These are phyloP conservation scores for Cervus canadensis DNA, from an alignment of 2,113 vertebrate genomes.

Conservation along the genomic window DNA sequence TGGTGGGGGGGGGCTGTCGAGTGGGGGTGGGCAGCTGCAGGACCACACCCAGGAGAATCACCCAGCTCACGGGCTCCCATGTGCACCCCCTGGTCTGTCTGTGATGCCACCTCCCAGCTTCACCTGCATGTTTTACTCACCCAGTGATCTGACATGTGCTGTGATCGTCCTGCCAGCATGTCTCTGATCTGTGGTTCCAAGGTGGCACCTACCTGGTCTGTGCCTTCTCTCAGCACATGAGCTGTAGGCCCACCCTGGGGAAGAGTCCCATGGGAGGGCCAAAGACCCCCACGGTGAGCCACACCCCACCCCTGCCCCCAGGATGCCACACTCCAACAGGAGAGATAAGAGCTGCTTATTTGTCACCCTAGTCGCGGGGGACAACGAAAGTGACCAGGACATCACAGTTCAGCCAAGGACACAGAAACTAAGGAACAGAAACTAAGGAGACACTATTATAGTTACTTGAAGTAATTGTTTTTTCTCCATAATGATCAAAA, in stretches of 20 bases:
- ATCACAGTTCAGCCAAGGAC: background rate
- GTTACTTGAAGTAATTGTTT: background rate
- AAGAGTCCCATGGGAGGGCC: no score
- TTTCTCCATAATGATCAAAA: background rate
- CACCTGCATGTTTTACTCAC: background rate
- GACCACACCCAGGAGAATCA: no score
- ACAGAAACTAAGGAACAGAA: background rate
- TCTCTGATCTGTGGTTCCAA: background rate
- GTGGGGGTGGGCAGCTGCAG: background rate
- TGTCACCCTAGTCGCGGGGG: background rate
- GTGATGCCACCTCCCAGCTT: background rate
- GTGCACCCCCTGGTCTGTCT: no score
- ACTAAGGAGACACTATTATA: background rate
- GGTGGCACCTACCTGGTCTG: no score
- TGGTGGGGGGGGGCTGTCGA: rapidly evolving
- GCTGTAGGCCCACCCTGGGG: background rate
- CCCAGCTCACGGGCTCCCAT: background rate
- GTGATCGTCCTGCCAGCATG: rapidly evolving
- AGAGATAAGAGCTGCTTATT: background rate
- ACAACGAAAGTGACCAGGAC: background rate
- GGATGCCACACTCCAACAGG: rapidly evolving
- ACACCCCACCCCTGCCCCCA: background rate
- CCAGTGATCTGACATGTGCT: rapidly evolving
- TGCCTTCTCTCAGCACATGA: background rate
- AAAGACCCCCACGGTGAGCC: background rate